Conservation (phyloP, 2,797 vertebrate species). For the Peromyscus aztecus region DNA sequence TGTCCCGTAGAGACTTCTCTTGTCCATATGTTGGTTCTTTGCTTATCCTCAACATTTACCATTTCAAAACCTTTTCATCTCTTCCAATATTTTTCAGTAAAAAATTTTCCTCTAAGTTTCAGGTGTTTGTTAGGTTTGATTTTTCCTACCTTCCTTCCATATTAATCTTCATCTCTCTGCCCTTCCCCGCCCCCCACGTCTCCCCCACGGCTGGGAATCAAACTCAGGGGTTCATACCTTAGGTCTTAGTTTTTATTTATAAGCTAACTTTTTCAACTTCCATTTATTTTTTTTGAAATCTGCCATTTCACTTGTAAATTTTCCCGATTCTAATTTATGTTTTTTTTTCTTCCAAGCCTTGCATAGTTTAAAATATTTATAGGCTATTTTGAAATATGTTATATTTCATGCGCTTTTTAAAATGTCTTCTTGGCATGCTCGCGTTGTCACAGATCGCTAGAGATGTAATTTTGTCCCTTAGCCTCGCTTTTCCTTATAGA, state of each 20-base stretch:
- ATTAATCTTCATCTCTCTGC: background rate
- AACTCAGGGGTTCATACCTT: background rate
- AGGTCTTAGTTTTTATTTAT: constrained; percentile 48
- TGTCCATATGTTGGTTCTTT: background rate
- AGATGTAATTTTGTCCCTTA: constrained; percentile 22
- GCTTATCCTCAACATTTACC: background rate
- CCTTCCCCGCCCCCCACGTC: fast-evolving
- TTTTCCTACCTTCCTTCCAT: background rate
- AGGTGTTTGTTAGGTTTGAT: background rate
- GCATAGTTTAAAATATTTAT: constrained; percentile 68
- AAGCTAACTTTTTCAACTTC: constrained; percentile 30
- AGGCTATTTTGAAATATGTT: constrained; percentile 54
- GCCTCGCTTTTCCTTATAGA: constrained; percentile 31
- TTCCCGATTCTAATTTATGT: constrained; percentile 60
- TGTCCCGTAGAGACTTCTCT: background rate
- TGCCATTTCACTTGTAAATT: constrained; percentile 60
- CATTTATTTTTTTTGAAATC: constrained; percentile 46
- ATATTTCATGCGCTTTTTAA: constrained; percentile 55
- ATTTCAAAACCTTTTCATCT: background rate
- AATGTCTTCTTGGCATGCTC: constrained; percentile 33
- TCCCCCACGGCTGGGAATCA: background rate
- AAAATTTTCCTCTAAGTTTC: background rate
- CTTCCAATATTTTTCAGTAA: background rate
- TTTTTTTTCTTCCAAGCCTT: constrained; percentile 55
- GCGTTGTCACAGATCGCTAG: background rate